Evolutionary conservation across 2,113 vertebrate species (phyloP).

Genomic region (Toxotes jaculatrix): DNA sequence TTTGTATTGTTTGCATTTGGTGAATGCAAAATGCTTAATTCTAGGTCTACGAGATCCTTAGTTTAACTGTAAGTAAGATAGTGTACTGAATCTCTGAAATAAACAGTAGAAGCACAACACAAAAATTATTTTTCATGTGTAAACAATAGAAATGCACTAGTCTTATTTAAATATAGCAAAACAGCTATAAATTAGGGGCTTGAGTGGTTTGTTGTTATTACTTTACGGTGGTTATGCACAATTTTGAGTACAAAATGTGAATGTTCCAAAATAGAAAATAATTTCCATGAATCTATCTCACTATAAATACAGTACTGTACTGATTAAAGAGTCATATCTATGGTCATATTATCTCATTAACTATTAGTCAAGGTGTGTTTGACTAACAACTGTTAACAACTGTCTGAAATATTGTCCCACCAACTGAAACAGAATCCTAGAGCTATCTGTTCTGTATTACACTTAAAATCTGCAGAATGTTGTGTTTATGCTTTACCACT

Average conservation of each 20-base stretch:
- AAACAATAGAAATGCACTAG: background rate
- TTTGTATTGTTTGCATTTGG: background rate
- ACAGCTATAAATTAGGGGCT: background rate
- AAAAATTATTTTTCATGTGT: background rate
- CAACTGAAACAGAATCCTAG: background rate
- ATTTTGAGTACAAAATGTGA: background rate
- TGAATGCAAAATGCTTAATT: background rate
- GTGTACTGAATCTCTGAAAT: background rate
- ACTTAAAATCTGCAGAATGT: background rate
- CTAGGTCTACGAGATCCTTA: background rate
- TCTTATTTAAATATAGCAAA: background rate
- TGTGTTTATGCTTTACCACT: conserved; percentile 25
- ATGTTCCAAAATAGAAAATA: background rate
- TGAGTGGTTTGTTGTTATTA: background rate
- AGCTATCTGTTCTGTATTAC: background rate
- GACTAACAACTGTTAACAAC: background rate
- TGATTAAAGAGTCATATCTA: background rate
- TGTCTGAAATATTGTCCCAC: background rate
- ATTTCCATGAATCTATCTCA: background rate
- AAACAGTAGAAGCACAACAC: background rate
- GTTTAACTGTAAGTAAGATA: background rate
- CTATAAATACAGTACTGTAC: background rate
- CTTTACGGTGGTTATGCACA: background rate
- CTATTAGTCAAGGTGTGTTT: background rate
- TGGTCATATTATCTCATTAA: background rate